Evolutionary conservation across 2,888 invertebrate genomes (phyloP).

Genomic region (Pyrrhia umbra): DNA sequence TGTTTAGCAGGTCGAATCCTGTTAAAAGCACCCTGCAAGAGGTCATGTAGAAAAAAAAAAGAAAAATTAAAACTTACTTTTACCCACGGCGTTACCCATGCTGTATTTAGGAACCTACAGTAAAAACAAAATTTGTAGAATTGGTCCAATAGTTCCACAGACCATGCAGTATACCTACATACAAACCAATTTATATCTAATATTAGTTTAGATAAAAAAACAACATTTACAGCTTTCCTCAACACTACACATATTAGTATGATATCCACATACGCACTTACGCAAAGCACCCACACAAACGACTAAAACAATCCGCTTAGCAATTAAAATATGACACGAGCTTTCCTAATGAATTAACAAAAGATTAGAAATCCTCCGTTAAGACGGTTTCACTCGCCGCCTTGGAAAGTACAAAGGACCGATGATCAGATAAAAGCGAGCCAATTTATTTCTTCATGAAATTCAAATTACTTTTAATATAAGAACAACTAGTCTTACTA

Average conservation of each 20-base stretch:
- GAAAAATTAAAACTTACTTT: too few relatives aligned
- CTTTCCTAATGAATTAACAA: conserved; percentile 83
- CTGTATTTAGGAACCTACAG: too few relatives aligned
- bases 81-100: too few relatives aligned
- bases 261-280: conserved; percentile 10
- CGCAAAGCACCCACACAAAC: conserved; percentile 7
- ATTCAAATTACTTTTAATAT: conserved; percentile 30
- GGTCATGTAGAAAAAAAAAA: too few relatives aligned
- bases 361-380: conserved; percentile 78
- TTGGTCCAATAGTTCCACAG: too few relatives aligned
- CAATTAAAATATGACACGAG: conserved; percentile 77
- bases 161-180: too few relatives aligned
- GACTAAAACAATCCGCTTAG: conserved; percentile 66
- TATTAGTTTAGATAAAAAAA: too few relatives aligned
- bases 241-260: conserved; percentile 1
- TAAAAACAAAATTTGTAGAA: too few relatives aligned
- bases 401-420: conserved; percentile 59
- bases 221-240: conserved; percentile 8
- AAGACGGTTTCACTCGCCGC: conserved; percentile 66
- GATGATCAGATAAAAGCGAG: conserved; percentile 35
- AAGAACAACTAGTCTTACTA: conserved; percentile 14
- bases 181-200: too few relatives aligned
- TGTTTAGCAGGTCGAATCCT: too few relatives aligned
- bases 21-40: too few relatives aligned
- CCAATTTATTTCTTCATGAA: conserved; percentile 25